phyloP scores from a whole-genome alignment of 2,888 invertebrate species.

The Craniophora ligustri region DNA sequence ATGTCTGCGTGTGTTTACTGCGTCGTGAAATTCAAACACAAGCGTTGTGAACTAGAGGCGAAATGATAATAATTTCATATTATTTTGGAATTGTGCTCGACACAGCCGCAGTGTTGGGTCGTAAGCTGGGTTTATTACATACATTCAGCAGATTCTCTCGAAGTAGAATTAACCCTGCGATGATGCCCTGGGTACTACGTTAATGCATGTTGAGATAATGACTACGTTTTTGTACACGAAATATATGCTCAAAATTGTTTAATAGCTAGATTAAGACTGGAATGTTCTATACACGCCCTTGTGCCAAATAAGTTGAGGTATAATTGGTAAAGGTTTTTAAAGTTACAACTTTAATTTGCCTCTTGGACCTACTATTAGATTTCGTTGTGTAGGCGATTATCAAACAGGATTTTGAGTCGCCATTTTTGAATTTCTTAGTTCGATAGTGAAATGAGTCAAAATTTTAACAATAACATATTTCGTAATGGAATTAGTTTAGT shows the following conservation, averaged over 20 bases:
- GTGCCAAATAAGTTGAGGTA: no score
- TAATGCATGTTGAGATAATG: slow-evolving; percentile 49
- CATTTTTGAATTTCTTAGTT: no score
- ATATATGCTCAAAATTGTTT: slow-evolving; percentile 39
- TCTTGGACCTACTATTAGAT: neutral
- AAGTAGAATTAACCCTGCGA: slow-evolving; percentile 54
- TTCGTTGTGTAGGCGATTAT: no score
- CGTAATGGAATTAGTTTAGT: neutral
- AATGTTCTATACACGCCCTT: slow-evolving; percentile 16
- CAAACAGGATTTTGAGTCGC: no score
- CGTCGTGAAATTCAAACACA: slow-evolving; percentile 52
- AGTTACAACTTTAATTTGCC: neutral
- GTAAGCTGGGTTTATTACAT: slow-evolving; percentile 58
- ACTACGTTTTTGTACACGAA: slow-evolving; percentile 22
- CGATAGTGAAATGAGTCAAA: no score
- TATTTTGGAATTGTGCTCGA: slow-evolving; percentile 58
- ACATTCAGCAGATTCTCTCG: slow-evolving; percentile 56
- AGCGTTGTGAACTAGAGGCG: slow-evolving; percentile 44
- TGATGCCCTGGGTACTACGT: slow-evolving; percentile 45
- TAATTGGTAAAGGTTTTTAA: neutral
- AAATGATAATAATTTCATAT: slow-evolving; percentile 61
- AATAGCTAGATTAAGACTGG: slow-evolving; percentile 16
- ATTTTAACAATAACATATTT: no score
- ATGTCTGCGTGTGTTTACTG: slow-evolving; percentile 40
- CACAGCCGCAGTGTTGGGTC: slow-evolving; percentile 48